These are phyloP conservation scores for Lepilemur septentrionalis DNA, from an alignment of 2,797 vertebrate species.

Conservation along the genomic window DNA sequence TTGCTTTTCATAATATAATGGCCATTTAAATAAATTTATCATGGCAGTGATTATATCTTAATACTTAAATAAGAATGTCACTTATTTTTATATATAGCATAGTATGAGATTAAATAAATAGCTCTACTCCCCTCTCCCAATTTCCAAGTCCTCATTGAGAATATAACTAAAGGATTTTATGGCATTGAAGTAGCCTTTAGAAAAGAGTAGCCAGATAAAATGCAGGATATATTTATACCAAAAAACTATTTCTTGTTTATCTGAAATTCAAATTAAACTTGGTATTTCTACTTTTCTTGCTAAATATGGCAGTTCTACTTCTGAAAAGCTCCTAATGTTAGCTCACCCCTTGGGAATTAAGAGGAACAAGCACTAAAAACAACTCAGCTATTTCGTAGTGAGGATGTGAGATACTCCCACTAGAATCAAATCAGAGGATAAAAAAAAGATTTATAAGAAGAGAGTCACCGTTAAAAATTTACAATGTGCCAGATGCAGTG, in stretches of 20 bases:
- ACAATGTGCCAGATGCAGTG: not conserved
- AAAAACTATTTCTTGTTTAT: not conserved
- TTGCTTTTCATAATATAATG: not conserved
- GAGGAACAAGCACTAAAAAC: not conserved
- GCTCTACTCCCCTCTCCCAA: not conserved
- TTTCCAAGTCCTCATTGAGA: not conserved
- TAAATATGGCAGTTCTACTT: slow-evolving; percentile 6
- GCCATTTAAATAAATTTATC: not conserved
- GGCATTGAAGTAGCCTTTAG: not conserved
- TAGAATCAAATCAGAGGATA: slow-evolving; percentile 13
- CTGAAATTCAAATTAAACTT: slow-evolving; percentile 28
- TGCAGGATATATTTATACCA: not conserved
- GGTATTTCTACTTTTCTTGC: not conserved
- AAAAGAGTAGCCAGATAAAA: not conserved
- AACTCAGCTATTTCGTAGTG: not conserved
- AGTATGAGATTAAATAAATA: not conserved
- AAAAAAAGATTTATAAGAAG: slow-evolving; percentile 30
- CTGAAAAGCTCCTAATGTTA: not conserved
- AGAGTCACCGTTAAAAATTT: not conserved
- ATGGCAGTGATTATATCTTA: not conserved
- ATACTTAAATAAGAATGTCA: not conserved
- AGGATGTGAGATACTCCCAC: not conserved
- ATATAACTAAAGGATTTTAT: not conserved
- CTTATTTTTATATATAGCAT: not conserved
- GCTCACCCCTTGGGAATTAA: not conserved